Evolutionary conservation across 2,797 vertebrate species (phyloP).

Genomic region (Bovichtus diacanthus): DNA sequence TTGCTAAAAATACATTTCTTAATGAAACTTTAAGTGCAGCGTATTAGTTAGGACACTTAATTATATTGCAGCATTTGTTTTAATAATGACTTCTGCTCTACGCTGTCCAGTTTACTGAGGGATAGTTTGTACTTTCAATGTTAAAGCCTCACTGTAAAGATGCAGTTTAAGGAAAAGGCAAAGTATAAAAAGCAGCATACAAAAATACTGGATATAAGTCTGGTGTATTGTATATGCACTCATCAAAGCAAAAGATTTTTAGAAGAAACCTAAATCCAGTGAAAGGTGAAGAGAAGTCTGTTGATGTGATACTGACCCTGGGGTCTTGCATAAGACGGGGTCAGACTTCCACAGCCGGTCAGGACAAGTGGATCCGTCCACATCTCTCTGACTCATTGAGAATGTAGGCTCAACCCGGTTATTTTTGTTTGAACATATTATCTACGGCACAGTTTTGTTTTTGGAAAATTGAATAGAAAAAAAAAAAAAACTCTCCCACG

Average conservation of each 20-base stretch:
- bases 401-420: not conserved
- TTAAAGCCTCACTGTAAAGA: not conserved
- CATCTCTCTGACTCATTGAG: slow-evolving; percentile 25
- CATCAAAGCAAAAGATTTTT: not conserved
- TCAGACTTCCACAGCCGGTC: slow-evolving; percentile 13
- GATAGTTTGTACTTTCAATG: not conserved
- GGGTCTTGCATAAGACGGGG: not conserved
- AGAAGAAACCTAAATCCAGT: not conserved
- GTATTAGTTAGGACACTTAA: not conserved
- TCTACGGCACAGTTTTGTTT: not conserved
- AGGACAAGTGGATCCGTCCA: slow-evolving; percentile 3
- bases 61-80: not conserved
- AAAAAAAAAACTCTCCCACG: not conserved
- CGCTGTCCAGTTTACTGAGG: not conserved
- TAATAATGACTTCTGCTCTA: not conserved
- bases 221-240: not conserved
- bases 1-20: not conserved
- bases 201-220: not conserved
- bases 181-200: not conserved
- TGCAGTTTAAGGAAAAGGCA: not conserved
- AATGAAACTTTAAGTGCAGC: not conserved
- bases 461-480: no score
- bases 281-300: slow-evolving; percentile 4
- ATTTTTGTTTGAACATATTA: slow-evolving; percentile 23
- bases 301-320: not conserved